Conservation (phyloP, 1,140 invertebrate species). For the Cydia strobilella region DNA sequence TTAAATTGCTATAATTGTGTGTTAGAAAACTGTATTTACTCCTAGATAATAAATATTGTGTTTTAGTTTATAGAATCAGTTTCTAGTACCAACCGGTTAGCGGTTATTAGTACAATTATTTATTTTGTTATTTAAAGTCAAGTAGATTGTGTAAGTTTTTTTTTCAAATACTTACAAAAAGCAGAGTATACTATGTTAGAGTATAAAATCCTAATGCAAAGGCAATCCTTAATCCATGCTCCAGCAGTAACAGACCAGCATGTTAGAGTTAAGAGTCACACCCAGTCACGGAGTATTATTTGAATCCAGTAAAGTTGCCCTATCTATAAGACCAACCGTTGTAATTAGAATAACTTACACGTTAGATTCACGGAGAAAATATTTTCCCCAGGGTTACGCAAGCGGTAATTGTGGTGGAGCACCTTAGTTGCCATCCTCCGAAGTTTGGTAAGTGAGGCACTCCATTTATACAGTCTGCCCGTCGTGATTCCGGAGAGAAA, state of each 20-base stretch:
- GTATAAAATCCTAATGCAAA: conserved; percentile 42
- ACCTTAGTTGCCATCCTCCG: conserved; percentile 79
- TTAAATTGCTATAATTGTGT: conserved; percentile 60
- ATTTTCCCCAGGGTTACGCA: conserved; percentile 80
- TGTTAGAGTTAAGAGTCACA: conserved; percentile 69
- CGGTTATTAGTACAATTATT: conserved; percentile 58
- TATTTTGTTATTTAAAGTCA: conserved; percentile 59
- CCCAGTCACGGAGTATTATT: conserved; percentile 60
- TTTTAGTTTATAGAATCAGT: conserved; percentile 65
- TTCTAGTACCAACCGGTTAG: conserved; percentile 67
- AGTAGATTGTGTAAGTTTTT: conserved; percentile 57
- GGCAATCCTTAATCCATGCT: conserved; percentile 52
- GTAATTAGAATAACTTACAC: conserved; percentile 75
- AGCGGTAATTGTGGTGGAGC: conserved; percentile 80
- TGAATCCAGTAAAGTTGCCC: conserved; percentile 51
- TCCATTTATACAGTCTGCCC: conserved; percentile 78
- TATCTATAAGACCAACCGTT: conserved; percentile 71
- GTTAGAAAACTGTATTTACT: conserved; percentile 57
- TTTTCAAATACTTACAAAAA: conserved; percentile 54
- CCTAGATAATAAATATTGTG: conserved; percentile 53
- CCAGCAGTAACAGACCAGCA: conserved; percentile 63
- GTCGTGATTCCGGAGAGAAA: conserved; percentile 79
- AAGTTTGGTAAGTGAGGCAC: conserved; percentile 80
- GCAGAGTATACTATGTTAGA: conserved; percentile 53
- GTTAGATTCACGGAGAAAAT: conserved; percentile 80